A percentile compares a stretch with the other conserved stretches of the same genome.
phyloP scores from a whole-genome alignment of 2,797 vertebrate species.

The Pipistrellus kuhlii region DNA sequence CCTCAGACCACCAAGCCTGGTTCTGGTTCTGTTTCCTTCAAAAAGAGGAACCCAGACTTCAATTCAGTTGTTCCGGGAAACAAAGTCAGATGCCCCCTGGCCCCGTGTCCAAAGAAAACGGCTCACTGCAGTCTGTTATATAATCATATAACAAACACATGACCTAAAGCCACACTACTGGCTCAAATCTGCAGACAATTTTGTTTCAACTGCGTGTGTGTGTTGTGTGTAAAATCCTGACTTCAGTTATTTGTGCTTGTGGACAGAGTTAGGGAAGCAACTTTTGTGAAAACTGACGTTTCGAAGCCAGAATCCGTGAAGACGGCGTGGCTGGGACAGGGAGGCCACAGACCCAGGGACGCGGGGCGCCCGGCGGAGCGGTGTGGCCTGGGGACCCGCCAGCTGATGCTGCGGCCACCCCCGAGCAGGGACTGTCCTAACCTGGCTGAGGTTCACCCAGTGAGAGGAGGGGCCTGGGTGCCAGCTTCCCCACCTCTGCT shows the following conservation, averaged over 20 bases:
- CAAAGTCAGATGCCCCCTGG: background rate
- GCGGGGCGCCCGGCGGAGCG: background rate
- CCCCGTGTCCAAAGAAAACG: conserved; percentile 70
- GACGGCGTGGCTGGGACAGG: background rate
- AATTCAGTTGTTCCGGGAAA: conserved; percentile 41
- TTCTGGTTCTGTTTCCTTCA: conserved; percentile 57
- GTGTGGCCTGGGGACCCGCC: background rate
- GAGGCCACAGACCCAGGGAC: background rate
- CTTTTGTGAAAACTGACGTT: background rate
- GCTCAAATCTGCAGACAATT: conserved; percentile 62
- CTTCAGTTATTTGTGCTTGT: background rate
- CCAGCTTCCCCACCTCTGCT: background rate
- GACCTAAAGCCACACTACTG: conserved; percentile 68
- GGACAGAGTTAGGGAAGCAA: background rate
- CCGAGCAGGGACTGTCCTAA: background rate
- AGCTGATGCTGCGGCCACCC: fast-evolving
- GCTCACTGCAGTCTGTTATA: conserved; percentile 58
- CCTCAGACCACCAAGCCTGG: background rate
- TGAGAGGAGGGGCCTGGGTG: background rate
- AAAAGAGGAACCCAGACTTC: background rate
- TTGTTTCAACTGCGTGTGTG: conserved; percentile 31
- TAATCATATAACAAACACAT: conserved; percentile 50
- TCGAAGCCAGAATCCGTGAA: background rate
- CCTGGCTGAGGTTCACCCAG: background rate
- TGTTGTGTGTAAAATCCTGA: conserved; percentile 39